Evolutionary conservation across 2,888 invertebrate species (phyloP).

Genomic region (Phlogophora meticulosa): DNA sequence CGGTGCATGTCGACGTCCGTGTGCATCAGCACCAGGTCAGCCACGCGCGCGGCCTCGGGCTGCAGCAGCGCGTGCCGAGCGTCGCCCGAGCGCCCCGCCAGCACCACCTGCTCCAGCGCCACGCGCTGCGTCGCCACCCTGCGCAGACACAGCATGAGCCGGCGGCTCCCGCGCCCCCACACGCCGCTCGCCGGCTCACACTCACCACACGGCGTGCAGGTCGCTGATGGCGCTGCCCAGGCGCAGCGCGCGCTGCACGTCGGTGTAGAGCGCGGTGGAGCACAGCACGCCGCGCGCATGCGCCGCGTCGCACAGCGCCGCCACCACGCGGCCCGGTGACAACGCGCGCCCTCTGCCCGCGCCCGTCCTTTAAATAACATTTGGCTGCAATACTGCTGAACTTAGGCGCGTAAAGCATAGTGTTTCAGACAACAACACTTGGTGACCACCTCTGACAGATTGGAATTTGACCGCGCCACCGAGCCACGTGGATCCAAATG

Average conservation of each 20-base stretch:
- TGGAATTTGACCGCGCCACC: too few relatives aligned
- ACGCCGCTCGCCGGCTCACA: too few relatives aligned
- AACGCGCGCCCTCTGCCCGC: too few relatives aligned
- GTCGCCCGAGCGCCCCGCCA: slow-evolving; percentile 53
- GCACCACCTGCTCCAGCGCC: slow-evolving; percentile 45
- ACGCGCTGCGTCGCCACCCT: slow-evolving; percentile 56
- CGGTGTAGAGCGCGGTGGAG: slow-evolving; percentile 35
- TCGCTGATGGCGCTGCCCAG: slow-evolving; percentile 2
- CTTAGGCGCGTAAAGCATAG: too few relatives aligned
- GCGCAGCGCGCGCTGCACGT: slow-evolving; percentile 36
- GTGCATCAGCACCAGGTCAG: slow-evolving; percentile 56
- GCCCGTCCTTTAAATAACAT: too few relatives aligned
- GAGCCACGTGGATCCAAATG: too few relatives aligned
- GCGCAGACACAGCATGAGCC: neutral
- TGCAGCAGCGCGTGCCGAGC: slow-evolving; percentile 6
- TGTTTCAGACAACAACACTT: too few relatives aligned
- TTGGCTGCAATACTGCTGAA: too few relatives aligned
- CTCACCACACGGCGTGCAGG: slow-evolving; percentile 53
- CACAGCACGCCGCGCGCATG: slow-evolving; percentile 31
- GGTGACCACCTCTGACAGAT: too few relatives aligned
- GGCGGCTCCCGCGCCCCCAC: too few relatives aligned
- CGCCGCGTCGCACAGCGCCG: slow-evolving; percentile 41
- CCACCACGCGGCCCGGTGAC: slow-evolving; percentile 34
- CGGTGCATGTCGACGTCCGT: slow-evolving; percentile 32
- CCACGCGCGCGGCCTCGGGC: slow-evolving; percentile 21